Percentiles rank a stretch among this genome's conserved stretches.
These are phyloP conservation scores for Mormyrus hasselquistii DNA, from an alignment of 2,797 vertebrate genomes.

Conservation along the genomic window DNA sequence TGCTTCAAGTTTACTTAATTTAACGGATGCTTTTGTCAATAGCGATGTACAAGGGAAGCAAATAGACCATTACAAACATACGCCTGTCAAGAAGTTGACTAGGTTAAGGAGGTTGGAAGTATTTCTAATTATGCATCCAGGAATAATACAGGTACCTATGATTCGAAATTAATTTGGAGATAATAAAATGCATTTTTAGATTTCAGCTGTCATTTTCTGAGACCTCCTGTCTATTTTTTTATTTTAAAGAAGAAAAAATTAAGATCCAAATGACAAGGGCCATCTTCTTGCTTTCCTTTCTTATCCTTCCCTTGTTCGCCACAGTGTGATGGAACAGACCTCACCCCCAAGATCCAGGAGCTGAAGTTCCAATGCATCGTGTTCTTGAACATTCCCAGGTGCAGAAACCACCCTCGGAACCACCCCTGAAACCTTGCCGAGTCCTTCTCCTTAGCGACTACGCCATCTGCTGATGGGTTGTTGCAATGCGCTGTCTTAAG, in stretches of 20 bases:
- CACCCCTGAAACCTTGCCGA: not conserved
- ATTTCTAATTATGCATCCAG: not conserved
- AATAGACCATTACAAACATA: not conserved
- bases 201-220: not conserved
- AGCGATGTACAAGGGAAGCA: not conserved
- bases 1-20: not conserved
- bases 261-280: not conserved
- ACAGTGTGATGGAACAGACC: conserved; percentile 95
- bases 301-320: conserved; percentile 18
- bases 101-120: not conserved
- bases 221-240: not conserved
- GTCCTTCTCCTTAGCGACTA: not conserved
- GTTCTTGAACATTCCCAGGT: conserved; percentile 99
- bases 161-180: not conserved
- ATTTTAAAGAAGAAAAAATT: not conserved
- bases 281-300: not conserved
- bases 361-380: conserved; percentile 99
- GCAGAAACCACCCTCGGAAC: not conserved
- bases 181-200: not conserved
- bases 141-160: not conserved
- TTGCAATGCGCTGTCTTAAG: not conserved
- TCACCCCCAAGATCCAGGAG: conserved; percentile 97
- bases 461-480: not conserved
- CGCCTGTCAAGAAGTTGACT: not conserved
- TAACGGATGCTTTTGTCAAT: not conserved